Conservation (phyloP, 2,797 vertebrate species). For the Chaetodon trifasciatus region DNA sequence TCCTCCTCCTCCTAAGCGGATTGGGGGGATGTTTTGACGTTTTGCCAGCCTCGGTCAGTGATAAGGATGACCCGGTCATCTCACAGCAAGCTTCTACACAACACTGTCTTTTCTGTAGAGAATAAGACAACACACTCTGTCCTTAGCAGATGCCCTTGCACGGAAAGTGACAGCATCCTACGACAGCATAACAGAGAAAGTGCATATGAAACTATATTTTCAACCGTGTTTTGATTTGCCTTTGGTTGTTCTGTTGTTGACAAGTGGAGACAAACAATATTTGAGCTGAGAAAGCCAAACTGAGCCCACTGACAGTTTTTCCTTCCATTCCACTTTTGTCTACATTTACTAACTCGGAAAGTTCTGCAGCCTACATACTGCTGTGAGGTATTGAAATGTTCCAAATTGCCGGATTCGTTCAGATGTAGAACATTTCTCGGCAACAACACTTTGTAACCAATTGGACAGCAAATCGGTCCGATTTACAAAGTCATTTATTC, state of each 20-base stretch:
- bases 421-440: not conserved
- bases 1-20: slow-evolving; percentile 75
- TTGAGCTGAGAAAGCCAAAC: slow-evolving; percentile 26
- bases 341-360: slow-evolving; percentile 44
- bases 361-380: slow-evolving; percentile 7
- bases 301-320: slow-evolving; percentile 14
- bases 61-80: slow-evolving; percentile 78
- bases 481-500: slow-evolving; percentile 53
- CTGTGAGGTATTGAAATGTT: slow-evolving; percentile 17
- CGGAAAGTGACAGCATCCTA: not conserved
- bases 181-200: slow-evolving; percentile 2
- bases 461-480: slow-evolving; percentile 36
- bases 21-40: slow-evolving; percentile 70
- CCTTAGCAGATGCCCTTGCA: slow-evolving; percentile 38
- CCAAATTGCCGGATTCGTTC: slow-evolving; percentile 30
- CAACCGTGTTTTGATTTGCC: slow-evolving; percentile 26
- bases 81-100: slow-evolving; percentile 64
- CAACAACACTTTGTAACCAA: not conserved
- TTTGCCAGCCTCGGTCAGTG: slow-evolving; percentile 65
- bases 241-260: slow-evolving; percentile 13
- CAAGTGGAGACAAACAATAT: slow-evolving; percentile 32
- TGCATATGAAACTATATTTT: not conserved
- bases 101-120: slow-evolving; percentile 54
- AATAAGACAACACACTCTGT: slow-evolving; percentile 49
- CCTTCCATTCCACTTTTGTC: slow-evolving; percentile 23